phyloP scores from a whole-genome alignment of 1,140 invertebrate genomes.

The Apis cerana region DNA sequence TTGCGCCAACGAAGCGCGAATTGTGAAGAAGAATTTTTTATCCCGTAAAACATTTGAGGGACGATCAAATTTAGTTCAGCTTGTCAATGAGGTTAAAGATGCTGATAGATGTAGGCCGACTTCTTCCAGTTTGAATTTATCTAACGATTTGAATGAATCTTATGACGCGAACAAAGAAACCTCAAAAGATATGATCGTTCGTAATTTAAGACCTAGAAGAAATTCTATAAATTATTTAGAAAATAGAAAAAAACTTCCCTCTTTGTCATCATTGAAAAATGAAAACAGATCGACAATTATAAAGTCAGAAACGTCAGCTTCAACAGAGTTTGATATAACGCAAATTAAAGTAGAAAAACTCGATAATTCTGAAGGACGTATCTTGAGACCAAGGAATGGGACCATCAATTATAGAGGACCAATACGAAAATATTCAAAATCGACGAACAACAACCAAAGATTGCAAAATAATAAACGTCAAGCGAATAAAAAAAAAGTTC shows the following conservation, averaged over 20 bases:
- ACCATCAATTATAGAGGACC: conserved; percentile 43
- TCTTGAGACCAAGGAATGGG: conserved; percentile 65
- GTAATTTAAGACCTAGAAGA: conserved; percentile 48
- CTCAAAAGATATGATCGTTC: background rate
- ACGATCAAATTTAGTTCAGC: background rate
- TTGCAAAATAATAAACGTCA: background rate
- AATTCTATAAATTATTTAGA: conserved; percentile 19
- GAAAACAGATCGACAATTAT: background rate
- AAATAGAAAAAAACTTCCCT: conserved; percentile 30
- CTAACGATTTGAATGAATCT: background rate
- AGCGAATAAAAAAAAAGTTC: background rate
- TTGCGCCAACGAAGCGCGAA: background rate
- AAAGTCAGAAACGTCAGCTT: background rate
- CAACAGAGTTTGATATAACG: background rate
- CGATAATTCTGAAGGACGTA: conserved; percentile 16
- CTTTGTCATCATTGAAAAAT: background rate
- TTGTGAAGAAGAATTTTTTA: background rate
- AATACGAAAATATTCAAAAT: conserved; percentile 19
- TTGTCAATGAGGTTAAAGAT: background rate
- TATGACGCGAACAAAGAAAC: background rate
- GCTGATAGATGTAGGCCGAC: background rate
- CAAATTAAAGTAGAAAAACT: conserved; percentile 36
- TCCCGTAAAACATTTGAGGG: background rate
- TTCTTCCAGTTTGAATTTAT: background rate
- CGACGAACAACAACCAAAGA: background rate